phyloP scores from a whole-genome alignment of 2,888 invertebrate genomes.

The Boloria euphrosyne region DNA sequence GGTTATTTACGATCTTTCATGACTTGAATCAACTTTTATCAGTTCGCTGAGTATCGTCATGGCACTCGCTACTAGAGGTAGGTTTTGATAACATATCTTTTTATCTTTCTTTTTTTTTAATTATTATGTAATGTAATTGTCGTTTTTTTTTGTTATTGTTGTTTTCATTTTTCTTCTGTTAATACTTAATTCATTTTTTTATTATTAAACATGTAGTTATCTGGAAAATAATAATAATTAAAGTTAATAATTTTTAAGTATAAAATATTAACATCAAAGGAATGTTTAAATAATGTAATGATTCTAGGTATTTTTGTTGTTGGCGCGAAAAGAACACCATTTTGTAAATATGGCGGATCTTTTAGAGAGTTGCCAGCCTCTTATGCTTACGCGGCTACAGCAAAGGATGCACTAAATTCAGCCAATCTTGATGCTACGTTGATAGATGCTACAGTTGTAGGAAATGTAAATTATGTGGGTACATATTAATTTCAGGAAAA shows the following conservation, averaged over 20 bases:
- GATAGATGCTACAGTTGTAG: slow-evolving; percentile 66
- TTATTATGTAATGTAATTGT: slow-evolving; percentile 9
- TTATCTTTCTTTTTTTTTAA: not conserved
- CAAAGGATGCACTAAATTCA: slow-evolving; percentile 61
- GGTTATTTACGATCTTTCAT: slow-evolving; percentile 18
- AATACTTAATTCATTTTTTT: not conserved
- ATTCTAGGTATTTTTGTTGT: slow-evolving; percentile 66
- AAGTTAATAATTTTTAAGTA: too few species aligned
- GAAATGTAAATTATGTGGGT: slow-evolving; percentile 70
- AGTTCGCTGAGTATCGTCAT: slow-evolving; percentile 32
- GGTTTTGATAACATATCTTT: slow-evolving; percentile 22
- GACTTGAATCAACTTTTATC: slow-evolving; percentile 29
- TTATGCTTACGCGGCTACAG: slow-evolving; percentile 66
- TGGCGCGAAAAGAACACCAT: slow-evolving; percentile 73
- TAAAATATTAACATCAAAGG: too few species aligned
- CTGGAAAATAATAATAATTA: too few species aligned
- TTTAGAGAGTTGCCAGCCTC: slow-evolving; percentile 65
- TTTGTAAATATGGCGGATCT: slow-evolving; percentile 68
- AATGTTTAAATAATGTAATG: too few species aligned
- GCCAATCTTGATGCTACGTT: slow-evolving; percentile 56
- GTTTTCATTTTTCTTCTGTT: not conserved
- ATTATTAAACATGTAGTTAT: too few species aligned
- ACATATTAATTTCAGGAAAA: not conserved
- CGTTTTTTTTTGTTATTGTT: not conserved
- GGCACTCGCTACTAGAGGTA: slow-evolving; percentile 42